Base-by-base conservation (phyloP, 2,113 vertebrate species). In the Anser cygnoides region DNA sequence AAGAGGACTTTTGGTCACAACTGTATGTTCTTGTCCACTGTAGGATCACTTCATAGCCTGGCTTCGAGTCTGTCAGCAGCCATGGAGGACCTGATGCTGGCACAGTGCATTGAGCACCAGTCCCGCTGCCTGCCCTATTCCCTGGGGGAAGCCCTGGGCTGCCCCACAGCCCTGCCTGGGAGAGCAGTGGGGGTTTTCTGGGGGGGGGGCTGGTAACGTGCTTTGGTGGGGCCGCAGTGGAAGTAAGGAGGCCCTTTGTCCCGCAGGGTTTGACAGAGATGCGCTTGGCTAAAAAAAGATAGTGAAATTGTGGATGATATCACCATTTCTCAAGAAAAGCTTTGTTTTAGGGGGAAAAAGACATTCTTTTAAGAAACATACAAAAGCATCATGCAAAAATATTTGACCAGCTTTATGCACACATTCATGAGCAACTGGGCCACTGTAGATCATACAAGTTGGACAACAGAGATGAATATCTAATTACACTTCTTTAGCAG, bases 241-340 rank as follows among this genome's bases (percentile, higher is more conserved):
- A 91, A 78, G 94, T 46, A 84, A 94, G 52, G 44, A 68, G 54
- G 19, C 4, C 37, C 49, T 89, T 79, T 92, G 84, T 93, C 58
- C 50, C 44, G 4, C 13, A 20, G 19, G 39, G 39, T 2, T 87
- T 63, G 61, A 84, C 35, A 75, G 37, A 46, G 61, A 57, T 19
- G 10, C 61, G 31, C 37, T 76, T 6, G 1, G 25, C 76, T 93
- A 70, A 91, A 95, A 94, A 89, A 72, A 65, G 70, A n/a, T 16
- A 17, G n/a, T 33, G 68, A 75, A 75, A 68, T 59, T 61, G 16
- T 43, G 72, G 49, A 59, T 74, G 65, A 59, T 73, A 73, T 61
- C 70, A 82, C n/a, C 8, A 37, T 31, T 93, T 79, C n/a, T 92
- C 80, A 93, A 79, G 39, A 91, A 93, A 92, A 94, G 26, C 54